phyloP scores from a whole-genome alignment of 2,113 vertebrate species.

The Pollachius pollachius region DNA sequence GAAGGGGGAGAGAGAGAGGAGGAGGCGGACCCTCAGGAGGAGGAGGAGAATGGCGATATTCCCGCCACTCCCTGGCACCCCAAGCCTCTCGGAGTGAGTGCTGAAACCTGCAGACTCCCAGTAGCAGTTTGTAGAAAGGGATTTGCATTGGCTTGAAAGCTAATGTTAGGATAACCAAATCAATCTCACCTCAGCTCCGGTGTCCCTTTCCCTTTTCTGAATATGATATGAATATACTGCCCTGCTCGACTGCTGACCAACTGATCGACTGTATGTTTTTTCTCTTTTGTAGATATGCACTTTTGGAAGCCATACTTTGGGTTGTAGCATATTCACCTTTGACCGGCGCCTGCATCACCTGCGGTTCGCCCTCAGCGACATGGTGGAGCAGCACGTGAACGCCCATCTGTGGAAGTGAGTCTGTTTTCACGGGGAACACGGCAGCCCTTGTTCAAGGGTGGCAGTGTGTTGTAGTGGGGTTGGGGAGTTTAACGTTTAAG shows the following conservation, averaged over 20 bases:
- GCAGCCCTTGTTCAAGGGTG: background rate
- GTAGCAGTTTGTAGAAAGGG: background rate
- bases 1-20: conserved; percentile 76
- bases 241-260: background rate
- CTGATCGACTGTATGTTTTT: conserved; percentile 14
- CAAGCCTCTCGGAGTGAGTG: conserved; percentile 63
- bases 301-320: conserved; percentile 88
- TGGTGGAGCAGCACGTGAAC: conserved; percentile 89
- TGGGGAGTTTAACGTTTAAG: too few relatives aligned
- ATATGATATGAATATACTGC: background rate
- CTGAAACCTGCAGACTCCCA: background rate
- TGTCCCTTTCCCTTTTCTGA: background rate
- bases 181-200: background rate
- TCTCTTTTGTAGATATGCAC: conserved; percentile 84
- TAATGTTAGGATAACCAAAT: background rate
- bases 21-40: conserved; percentile 71
- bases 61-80: conserved; percentile 58
- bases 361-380: conserved; percentile 86
- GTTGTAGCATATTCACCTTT: conserved; percentile 87
- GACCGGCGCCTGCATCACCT: conserved; percentile 88
- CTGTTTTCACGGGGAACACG: conserved; percentile 7
- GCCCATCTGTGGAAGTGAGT: conserved; percentile 91
- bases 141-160: background rate
- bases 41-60: conserved; percentile 83
- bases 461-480: background rate